These are phyloP conservation scores for Cantharis flavilabris DNA, from an alignment of 2,888 invertebrate genomes.

Conservation along the genomic window DNA sequence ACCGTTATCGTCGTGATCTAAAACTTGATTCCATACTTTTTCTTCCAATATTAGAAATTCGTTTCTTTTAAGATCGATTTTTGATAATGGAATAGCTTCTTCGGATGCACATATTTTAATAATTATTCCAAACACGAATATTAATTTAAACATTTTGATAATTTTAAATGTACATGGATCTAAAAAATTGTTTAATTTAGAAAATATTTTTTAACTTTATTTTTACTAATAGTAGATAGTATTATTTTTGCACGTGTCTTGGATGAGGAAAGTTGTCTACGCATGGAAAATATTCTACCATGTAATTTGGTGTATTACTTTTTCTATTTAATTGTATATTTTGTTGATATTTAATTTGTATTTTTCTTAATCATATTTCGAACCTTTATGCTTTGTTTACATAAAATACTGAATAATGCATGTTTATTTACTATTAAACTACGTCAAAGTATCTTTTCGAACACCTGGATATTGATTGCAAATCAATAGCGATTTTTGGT, in stretches of 20 bases:
- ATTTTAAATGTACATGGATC: background rate
- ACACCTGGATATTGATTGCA: background rate
- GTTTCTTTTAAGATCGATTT: slow-evolving; percentile 64
- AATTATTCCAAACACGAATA: background rate
- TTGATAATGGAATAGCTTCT: background rate
- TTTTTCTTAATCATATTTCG: background rate
- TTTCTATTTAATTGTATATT: background rate
- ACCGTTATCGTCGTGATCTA: slow-evolving; percentile 36
- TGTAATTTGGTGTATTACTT: background rate
- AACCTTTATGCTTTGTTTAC: background rate
- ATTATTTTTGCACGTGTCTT: background rate
- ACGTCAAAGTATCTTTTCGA: background rate
- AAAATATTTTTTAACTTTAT: too few species aligned
- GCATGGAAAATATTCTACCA: background rate
- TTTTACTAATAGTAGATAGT: background rate
- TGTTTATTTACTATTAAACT: background rate
- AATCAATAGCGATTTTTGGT: too few species aligned
- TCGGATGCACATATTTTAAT: background rate
- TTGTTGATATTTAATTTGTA: background rate
- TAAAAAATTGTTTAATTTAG: background rate
- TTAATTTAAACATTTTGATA: background rate
- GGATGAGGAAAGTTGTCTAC: background rate
- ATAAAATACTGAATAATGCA: background rate
- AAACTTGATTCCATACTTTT: slow-evolving; percentile 51
- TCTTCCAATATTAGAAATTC: slow-evolving; percentile 64